These are phyloP conservation scores for Paramormyrops kingsleyae DNA, from an alignment of 2,113 vertebrate species.

Conservation along the genomic window DNA sequence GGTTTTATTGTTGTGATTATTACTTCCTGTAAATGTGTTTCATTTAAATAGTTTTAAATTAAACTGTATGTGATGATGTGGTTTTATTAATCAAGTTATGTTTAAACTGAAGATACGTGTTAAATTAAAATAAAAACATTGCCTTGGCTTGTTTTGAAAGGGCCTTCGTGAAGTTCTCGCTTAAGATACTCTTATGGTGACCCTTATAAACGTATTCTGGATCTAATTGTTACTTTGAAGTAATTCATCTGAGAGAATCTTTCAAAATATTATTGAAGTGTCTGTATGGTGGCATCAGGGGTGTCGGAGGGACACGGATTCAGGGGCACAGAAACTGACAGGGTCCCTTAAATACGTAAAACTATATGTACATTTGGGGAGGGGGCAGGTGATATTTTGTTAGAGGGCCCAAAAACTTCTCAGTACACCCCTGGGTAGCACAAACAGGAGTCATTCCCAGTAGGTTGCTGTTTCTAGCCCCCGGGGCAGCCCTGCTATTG, in stretches of 20 bases:
- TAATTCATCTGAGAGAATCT: neutral
- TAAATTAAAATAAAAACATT: neutral
- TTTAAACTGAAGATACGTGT: neutral
- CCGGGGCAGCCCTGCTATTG: neutral
- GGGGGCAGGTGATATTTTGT: neutral
- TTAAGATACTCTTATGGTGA: neutral
- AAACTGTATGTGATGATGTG: constrained; percentile 32
- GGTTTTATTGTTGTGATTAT: constrained; percentile 43
- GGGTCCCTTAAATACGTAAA: neutral
- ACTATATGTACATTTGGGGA: neutral
- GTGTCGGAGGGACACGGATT: neutral
- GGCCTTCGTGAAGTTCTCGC: neutral
- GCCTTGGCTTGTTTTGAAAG: neutral
- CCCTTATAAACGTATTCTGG: neutral
- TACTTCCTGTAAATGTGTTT: constrained; percentile 24
- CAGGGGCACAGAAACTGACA: neutral
- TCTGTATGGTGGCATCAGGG: neutral
- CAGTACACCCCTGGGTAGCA: neutral
- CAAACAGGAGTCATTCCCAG: neutral
- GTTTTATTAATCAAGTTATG: constrained; percentile 28
- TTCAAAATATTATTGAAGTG: neutral
- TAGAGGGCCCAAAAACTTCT: neutral
- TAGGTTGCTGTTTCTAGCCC: neutral
- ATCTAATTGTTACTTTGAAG: neutral
- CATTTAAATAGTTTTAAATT: constrained; percentile 34